Percentiles rank a stretch among this genome's conserved stretches.
phyloP scores from a whole-genome alignment of 1,140 invertebrate species.

The Argopecten irradians region DNA sequence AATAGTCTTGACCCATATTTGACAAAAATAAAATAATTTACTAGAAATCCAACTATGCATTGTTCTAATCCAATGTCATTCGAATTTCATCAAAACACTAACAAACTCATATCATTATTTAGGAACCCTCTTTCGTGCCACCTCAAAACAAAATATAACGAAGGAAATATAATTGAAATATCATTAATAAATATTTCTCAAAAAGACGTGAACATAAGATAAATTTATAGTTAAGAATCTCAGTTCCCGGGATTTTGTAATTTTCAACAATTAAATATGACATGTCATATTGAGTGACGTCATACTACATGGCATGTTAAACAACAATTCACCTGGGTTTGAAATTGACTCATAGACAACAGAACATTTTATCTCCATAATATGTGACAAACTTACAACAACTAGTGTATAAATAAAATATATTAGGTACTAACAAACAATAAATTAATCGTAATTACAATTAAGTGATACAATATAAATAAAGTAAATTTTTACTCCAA shows the following conservation, averaged over 20 bases:
- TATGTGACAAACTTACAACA: background rate
- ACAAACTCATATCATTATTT: background rate
- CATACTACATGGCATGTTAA: background rate
- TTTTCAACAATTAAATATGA: background rate
- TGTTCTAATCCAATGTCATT: no score
- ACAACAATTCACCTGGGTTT: background rate
- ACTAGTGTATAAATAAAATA: background rate
- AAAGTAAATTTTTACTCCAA: slow-evolving; percentile 4
- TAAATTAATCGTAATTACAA: background rate
- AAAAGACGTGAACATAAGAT: background rate
- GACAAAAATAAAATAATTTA: background rate
- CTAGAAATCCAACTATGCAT: no score
- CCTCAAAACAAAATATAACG: background rate
- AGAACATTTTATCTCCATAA: background rate
- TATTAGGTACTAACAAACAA: slow-evolving; percentile 2
- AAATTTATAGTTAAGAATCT: background rate
- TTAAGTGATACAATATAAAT: background rate
- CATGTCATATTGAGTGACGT: background rate
- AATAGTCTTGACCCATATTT: no score
- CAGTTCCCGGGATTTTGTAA: background rate
- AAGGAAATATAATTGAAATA: background rate
- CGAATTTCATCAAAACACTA: no score
- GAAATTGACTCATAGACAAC: background rate
- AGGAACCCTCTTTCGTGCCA: background rate
- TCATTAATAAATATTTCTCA: background rate